Evolutionary conservation across 2,113 vertebrate species (phyloP).

Genomic region (Proterorhinus semilunaris): DNA sequence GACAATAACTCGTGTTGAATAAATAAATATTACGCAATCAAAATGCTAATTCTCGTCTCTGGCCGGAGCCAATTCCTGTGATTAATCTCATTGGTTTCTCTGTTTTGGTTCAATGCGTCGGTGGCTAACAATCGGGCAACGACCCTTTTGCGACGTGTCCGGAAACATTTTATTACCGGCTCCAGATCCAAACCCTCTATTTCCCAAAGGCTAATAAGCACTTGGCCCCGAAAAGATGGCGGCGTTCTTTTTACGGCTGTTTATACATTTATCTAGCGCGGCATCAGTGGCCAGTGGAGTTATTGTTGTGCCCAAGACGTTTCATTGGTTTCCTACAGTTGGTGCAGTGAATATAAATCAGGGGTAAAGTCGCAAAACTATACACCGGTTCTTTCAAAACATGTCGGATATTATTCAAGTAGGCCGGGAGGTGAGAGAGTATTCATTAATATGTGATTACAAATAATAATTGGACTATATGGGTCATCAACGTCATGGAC

Average conservation of each 20-base stretch:
- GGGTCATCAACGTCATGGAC: too few species aligned
- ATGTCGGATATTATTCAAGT: too few species aligned
- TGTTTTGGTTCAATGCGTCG: not conserved
- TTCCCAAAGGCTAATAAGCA: slow-evolving; percentile 40
- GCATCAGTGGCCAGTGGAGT: slow-evolving; percentile 2
- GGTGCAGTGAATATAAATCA: not conserved
- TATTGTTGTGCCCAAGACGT: not conserved
- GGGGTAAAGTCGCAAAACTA: not conserved
- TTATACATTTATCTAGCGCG: slow-evolving; percentile 19
- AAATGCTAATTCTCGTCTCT: slow-evolving; percentile 9
- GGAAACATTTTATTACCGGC: slow-evolving; percentile 10
- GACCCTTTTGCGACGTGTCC: slow-evolving; percentile 1
- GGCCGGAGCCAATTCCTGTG: not conserved
- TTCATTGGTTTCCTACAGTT: not conserved
- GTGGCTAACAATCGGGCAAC: not conserved
- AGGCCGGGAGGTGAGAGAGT: too few species aligned
- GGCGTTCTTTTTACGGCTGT: slow-evolving; percentile 14
- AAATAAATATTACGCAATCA: slow-evolving; percentile 19
- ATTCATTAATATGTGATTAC: too few species aligned
- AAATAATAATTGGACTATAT: too few species aligned
- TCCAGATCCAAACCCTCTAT: slow-evolving; percentile 31
- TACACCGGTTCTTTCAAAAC: too few species aligned
- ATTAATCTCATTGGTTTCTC: slow-evolving; percentile 3
- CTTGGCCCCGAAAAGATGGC: slow-evolving; percentile 15
- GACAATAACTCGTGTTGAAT: not conserved